A percentile compares a stretch with the other conserved stretches of the same genome.
Conservation (phyloP, 1,140 invertebrate species). For the Saccostrea glomerata region DNA sequence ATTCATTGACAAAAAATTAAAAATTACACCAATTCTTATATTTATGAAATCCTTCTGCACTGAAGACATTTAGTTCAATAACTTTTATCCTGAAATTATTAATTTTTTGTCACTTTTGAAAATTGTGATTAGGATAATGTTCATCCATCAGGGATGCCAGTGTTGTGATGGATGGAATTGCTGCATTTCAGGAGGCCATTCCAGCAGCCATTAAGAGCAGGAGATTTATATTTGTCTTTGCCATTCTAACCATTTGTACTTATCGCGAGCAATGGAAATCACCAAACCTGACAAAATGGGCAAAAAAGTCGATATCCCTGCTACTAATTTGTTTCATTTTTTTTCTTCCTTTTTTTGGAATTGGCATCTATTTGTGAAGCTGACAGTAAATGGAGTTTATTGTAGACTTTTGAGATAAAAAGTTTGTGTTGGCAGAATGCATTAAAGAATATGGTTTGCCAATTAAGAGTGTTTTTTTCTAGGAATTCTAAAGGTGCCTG, state of each 20-base stretch:
- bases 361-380: neutral
- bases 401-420: no score
- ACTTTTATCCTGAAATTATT: no score
- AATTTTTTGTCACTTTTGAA: neutral
- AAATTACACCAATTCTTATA: no score
- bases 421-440: neutral
- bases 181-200: neutral
- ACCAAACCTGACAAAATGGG: neutral
- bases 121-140: neutral
- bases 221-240: conserved; percentile 10
- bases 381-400: neutral
- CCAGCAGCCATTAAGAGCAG: neutral
- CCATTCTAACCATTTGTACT: conserved; percentile 24
- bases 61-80: no score
- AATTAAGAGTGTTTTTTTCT: neutral
- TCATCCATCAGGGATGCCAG: conserved; percentile 11
- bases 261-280: neutral
- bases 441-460: neutral
- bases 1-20: no score
- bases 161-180: conserved; percentile 8
- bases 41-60: no score
- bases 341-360: neutral
- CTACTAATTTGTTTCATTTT: neutral
- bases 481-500: neutral
- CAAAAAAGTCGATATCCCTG: conserved; percentile 17